Evolutionary conservation across 2,797 vertebrate species (phyloP).

Genomic region (Myotis daubentonii): DNA sequence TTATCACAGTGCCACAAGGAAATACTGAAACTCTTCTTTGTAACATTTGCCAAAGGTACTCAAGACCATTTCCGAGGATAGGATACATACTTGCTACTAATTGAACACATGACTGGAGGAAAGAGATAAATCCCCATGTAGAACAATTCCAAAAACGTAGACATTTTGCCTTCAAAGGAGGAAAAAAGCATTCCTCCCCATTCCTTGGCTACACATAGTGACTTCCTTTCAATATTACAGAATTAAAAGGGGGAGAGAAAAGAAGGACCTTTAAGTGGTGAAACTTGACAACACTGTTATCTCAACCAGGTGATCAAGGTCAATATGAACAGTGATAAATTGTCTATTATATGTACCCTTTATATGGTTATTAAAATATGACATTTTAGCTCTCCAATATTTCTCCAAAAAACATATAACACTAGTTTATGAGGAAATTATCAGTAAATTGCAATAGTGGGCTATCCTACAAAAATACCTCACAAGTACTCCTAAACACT

Average conservation of each 20-base stretch:
- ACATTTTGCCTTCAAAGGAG: background rate
- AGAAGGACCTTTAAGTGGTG: background rate
- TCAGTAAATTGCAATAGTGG: background rate
- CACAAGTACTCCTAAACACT: background rate
- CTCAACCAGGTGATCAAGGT: background rate
- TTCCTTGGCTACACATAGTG: background rate
- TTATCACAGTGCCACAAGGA: background rate
- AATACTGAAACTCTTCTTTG: background rate
- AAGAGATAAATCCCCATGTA: background rate
- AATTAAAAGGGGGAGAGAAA: background rate
- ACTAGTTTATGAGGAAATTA: background rate
- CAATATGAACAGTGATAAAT: background rate
- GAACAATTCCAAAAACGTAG: background rate
- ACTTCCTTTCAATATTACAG: background rate
- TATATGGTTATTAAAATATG: background rate
- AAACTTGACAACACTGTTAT: background rate
- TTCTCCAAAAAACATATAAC: background rate
- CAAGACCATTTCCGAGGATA: background rate
- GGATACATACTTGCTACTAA: background rate
- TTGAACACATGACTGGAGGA: background rate
- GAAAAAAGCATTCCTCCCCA: background rate
- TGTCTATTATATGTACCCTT: background rate
- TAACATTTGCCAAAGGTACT: background rate
- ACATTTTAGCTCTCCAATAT: background rate
- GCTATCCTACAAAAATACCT: background rate